Percentiles rank a stretch among this genome's conserved stretches.
Evolutionary conservation across 2,888 invertebrate species (phyloP).

Genomic region (Chrysomela aeneicollis): DNA sequence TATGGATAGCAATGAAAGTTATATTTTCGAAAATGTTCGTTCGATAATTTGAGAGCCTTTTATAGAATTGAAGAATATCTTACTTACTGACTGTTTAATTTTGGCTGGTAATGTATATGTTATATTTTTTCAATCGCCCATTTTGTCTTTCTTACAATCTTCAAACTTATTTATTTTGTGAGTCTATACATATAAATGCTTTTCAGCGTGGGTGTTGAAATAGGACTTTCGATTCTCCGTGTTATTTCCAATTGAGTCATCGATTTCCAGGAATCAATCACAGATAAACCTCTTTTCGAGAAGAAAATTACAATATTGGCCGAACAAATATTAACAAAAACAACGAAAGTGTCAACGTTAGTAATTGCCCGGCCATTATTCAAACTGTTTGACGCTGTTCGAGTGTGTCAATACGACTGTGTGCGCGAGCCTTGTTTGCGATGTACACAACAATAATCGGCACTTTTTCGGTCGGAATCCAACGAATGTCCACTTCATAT

Average conservation of each 20-base stretch:
- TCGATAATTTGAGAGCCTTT: too few species aligned
- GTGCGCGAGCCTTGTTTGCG: conserved; percentile 43
- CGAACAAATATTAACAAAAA: conserved; percentile 37
- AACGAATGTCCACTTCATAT: conserved; percentile 46
- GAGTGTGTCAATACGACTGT: conserved; percentile 46
- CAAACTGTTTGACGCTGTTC: conserved; percentile 51
- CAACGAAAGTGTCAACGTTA: conserved; percentile 50
- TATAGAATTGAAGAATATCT: too few species aligned
- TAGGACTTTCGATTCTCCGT: too few species aligned
- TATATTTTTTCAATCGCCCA: too few species aligned
- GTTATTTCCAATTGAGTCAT: conserved; percentile 31
- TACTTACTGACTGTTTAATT: too few species aligned
- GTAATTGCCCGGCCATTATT: conserved; percentile 42
- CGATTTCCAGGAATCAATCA: conserved; percentile 29
- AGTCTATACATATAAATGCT: too few species aligned
- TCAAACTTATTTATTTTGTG: too few species aligned
- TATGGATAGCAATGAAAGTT: too few species aligned
- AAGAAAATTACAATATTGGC: conserved; percentile 34
- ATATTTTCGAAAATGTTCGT: too few species aligned
- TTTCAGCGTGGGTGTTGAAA: too few species aligned
- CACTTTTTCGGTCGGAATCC: conserved; percentile 41
- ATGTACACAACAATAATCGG: conserved; percentile 42
- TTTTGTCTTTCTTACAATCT: too few species aligned
- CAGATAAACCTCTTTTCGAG: conserved; percentile 26
- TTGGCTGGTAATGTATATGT: too few species aligned